Base-by-base conservation (phyloP, 2,113 vertebrate species). In the Syrrhaptes paradoxus region DNA sequence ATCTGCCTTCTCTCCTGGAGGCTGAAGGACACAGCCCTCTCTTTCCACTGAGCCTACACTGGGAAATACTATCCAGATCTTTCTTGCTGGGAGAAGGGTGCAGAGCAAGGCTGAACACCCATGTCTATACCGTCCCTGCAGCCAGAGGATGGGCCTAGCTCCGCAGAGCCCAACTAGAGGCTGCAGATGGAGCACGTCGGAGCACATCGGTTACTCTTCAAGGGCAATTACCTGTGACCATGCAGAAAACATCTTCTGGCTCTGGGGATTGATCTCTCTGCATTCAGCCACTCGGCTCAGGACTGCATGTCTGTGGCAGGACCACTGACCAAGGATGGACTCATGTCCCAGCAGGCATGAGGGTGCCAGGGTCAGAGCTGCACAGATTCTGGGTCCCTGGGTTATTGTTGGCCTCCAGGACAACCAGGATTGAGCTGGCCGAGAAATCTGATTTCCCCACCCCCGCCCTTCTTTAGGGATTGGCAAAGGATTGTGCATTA, bases 401-500 rank as follows among this genome's bases (percentile, higher is more conserved):
- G 43, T 94, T 95, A 55, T 65, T 11, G 32, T 17, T 89, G 51
- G 46, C 89, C 41, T 88, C 54, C 41, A 85, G 86, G 78, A 80
- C 41, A 84, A 62, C 78, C 68, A 76, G 54, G 58, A 82, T 24
- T 95, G 95, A 97, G 86, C 81, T 86, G 65, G 46, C 45, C 32
- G 34, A 72, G 81, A 91, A 92, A 90, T 94, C 92, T 95, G 87
- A 92, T 85, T 92, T 54, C 10, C 10, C 4, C 19, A 22, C 4
- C 8, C 16, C 41, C 4, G 0, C 32, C 32, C 79, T 66, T 72
- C 89, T 91, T 90, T 91, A 89, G 93, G 93, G 96, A 97, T 97
- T 96, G 95, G 51, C 73, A 92, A 87, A 93, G 95, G 96, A 96
- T 97, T 97, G 95, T 74, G 51, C 7, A 5, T 94, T 97, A 97